A percentile compares a stretch with the other conserved stretches of the same genome.
Evolutionary conservation across 2,113 vertebrate species (phyloP).

Genomic region (Copsychus sechellarum): DNA sequence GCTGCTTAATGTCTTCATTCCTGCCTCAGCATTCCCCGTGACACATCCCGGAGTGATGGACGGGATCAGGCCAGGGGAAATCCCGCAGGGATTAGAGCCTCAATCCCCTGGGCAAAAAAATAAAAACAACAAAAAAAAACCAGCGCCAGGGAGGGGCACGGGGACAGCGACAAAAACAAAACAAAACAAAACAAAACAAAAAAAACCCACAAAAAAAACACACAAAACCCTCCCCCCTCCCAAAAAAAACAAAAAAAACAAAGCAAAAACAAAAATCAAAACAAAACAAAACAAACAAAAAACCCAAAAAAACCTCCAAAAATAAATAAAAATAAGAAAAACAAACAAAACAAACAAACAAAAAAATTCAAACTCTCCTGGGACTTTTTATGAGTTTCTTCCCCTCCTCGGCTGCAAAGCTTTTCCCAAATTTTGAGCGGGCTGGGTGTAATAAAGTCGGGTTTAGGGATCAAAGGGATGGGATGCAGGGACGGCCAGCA

Average conservation of each 20-base stretch:
- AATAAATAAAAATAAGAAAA: too few species aligned
- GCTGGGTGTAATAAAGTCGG: conserved; percentile 27
- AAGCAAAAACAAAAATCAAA: too few species aligned
- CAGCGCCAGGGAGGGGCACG: conserved; percentile 50
- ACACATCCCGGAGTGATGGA: not conserved
- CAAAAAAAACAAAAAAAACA: too few species aligned
- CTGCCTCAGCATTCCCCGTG: not conserved
- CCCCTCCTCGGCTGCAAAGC: not conserved
- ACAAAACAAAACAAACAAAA: too few species aligned
- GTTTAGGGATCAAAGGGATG: conserved; percentile 53
- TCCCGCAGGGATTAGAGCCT: conserved; percentile 70
- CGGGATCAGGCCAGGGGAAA: not conserved
- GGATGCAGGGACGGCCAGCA: too few species aligned
- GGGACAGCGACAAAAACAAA: not conserved
- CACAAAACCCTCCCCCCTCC: too few species aligned
- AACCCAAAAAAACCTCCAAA: too few species aligned
- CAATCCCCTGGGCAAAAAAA: conserved; percentile 76
- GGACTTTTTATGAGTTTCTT: not conserved
- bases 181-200: too few species aligned
- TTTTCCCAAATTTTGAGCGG: not conserved
- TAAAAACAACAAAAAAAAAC: too few species aligned
- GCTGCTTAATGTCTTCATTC: conserved; percentile 27
- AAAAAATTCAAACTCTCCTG: not conserved
- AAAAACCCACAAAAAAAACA: too few species aligned
- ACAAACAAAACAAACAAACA: too few species aligned